phyloP scores from a whole-genome alignment of 2,797 vertebrate genomes.

The Hafferia zeledoni region DNA sequence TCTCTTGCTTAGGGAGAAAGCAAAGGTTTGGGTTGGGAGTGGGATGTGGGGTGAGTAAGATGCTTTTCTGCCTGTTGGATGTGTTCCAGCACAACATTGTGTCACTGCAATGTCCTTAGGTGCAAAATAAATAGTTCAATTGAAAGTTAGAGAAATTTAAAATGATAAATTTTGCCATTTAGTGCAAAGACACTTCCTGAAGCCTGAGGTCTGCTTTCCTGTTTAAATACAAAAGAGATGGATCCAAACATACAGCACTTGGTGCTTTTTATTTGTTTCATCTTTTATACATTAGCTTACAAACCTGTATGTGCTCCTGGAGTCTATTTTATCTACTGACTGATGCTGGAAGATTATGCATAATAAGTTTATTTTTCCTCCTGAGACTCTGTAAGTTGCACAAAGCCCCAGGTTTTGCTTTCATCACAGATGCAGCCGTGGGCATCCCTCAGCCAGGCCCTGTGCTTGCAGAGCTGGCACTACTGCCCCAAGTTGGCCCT shows the following conservation, averaged over 20 bases:
- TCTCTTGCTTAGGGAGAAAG: neutral
- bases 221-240: neutral
- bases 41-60: neutral
- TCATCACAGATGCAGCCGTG: neutral
- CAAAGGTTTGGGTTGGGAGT: neutral
- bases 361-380: constrained; percentile 15
- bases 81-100: neutral
- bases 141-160: neutral
- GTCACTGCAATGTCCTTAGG: neutral
- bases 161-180: neutral
- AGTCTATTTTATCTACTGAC: constrained; percentile 34
- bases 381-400: neutral
- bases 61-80: neutral
- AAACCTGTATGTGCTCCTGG: constrained; percentile 7
- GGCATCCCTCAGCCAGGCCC: neutral
- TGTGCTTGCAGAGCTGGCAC: rapidly evolving
- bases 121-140: neutral
- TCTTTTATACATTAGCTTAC: constrained; percentile 39
- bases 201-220: neutral
- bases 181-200: neutral
- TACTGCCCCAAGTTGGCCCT: neutral
- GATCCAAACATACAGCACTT: neutral
- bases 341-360: constrained; percentile 1
- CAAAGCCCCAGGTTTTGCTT: neutral
- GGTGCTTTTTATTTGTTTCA: constrained; percentile 33